Evolutionary conservation across 1,140 invertebrate genomes (phyloP), one percentile per base, ranked within the genome.

Genomic region (Papilio glaucus): DNA sequence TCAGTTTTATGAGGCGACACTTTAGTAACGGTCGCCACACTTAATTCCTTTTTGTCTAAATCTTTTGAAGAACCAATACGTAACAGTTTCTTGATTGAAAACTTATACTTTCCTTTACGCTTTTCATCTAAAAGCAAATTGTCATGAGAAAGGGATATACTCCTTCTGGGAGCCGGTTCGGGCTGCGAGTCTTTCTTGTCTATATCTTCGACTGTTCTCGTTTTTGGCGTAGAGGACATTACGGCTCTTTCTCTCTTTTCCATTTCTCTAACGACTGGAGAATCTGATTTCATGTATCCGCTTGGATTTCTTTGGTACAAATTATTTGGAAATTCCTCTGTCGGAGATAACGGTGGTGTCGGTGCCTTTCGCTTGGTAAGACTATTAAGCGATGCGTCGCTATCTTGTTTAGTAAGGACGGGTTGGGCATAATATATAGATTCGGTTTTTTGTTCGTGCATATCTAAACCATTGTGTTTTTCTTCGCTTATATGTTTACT

Each of bases 61-160:
- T 96, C 95, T 80, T 96, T 96, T 29, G 94, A 95, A 1, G 94
- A 94, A 4, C 96, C 96, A 90, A 98, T 96, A 49, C 97, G 93
- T 7, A 98, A 85, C 41, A 98, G 95, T 80, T 97, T 97, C 80
- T 97, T 96, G n/a, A 98, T 93, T 0, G 96, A 98, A 80, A 97
- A 97, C 74, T 96, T 95, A 1, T 94, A 87, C 79, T 96, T 95
- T 12, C 96, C 96, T 93, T 96, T 96, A 62, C 95, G 95, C 89
- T 96, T 95, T 72, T 96, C 95, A 26, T 94, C 95, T 57, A 90
- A 80, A 0, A 94, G 85, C 49, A 97, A 82, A 84, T 95, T 96
- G 77, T 97, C 96, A 72, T 96, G 96, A 0, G 96, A 96, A 65
- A 96, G 76, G 0, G 96, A 96, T 69, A 96, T 94, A 71, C 94